A percentile compares a stretch with the other conserved stretches of the same genome.
Evolutionary conservation across 2,888 invertebrate genomes (phyloP).

Genomic region (Pherbina coryleti): DNA sequence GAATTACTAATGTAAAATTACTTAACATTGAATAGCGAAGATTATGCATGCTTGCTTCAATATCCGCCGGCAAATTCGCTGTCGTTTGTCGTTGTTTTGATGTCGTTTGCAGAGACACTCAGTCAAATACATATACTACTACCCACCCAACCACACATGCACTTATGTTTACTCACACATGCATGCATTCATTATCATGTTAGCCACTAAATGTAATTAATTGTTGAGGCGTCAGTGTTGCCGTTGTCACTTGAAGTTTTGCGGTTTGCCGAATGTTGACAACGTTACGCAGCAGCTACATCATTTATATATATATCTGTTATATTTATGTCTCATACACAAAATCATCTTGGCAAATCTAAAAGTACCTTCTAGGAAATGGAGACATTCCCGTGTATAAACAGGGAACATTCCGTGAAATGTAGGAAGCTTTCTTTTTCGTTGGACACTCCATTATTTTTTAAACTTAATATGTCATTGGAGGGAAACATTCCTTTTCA

Average conservation of each 20-base stretch:
- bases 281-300: neutral
- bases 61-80: neutral
- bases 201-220: conserved; percentile 23
- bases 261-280: neutral
- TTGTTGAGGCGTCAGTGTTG: conserved; percentile 6
- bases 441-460: too few species aligned
- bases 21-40: neutral
- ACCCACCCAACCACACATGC: neutral
- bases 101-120: neutral
- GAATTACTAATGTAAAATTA: conserved; percentile 13
- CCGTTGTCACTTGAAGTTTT: conserved; percentile 3
- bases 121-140: neutral
- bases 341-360: too few species aligned
- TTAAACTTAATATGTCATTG: too few species aligned
- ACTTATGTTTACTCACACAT: neutral
- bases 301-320: neutral
- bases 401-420: too few species aligned
- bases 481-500: too few species aligned
- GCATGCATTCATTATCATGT: neutral
- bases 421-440: too few species aligned
- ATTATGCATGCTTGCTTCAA: neutral
- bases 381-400: too few species aligned
- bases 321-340: neutral
- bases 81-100: neutral
- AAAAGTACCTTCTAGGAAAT: too few species aligned